Evolutionary conservation across 2,888 invertebrate genomes (phyloP), one percentile per base, ranked within the genome.

Genomic region (Pycnomerus fuliginosus): DNA sequence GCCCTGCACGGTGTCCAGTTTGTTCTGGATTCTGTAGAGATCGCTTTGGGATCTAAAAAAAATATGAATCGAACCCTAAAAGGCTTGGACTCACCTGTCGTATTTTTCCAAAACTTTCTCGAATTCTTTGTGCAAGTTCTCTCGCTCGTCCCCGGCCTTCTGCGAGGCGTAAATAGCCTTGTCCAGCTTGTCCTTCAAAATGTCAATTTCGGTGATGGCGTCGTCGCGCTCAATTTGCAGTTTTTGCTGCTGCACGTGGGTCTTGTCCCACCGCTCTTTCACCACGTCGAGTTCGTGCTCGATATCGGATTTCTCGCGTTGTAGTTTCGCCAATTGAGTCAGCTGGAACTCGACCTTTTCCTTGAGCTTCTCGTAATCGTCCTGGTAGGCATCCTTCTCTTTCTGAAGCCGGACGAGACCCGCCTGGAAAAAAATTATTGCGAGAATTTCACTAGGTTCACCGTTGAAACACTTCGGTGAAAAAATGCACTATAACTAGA

Each of bases 31-130:
- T 50, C 93, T 81, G 70, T 90, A 92, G 44, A 90, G 82, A 72
- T 94, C 94, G 58, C 87, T 90, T 71, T 94, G 93, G 12, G 89
- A 85, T 66, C 93, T 90, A 74, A 35, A 72, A 16, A 2, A 12
- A 12, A 14, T 16, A 2, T 15, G 1, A 17, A 2, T 28, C 25
- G 13, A 23, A 5, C 12, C 10, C 11, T 27, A 11, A 11, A 10
- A 11, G 27, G 7, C 25, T 27, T 27, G 20, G 20, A 56, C 62
- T 70, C 78, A 86, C 87, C 87, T 84, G 75, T 91, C 91, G 73
- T 90, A 90, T 78, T 93, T 92, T 74, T 93, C 93, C 60, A 92
- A 78, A 78, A 93, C 83, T 74, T 92, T 90, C 69, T 93, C 92
- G 69, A 90, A 87, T 74, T 94, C 93, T 74, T 90, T 90, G 76